Evolutionary conservation across 2,888 invertebrate species (phyloP), one percentile per base, ranked within the genome.

Genomic region (Agrochola lychnidis): DNA sequence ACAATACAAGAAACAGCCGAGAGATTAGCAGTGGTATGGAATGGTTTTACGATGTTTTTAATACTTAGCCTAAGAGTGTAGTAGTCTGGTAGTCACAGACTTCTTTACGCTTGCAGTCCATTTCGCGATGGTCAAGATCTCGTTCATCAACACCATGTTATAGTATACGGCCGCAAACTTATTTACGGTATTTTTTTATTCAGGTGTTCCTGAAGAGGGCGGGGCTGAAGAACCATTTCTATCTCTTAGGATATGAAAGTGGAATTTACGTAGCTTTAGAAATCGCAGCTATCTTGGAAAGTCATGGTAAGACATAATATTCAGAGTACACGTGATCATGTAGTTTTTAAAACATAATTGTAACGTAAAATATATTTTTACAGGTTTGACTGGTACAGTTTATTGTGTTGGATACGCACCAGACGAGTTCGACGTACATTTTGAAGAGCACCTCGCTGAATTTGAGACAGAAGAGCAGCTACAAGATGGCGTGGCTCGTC

Each of bases 371-470:
- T 30, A 2, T 82, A 6, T 53, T 66, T 36, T 81, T 82, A 69
- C 53, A 90, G 94, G 94, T 76, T 74, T 91, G 12, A 90, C 79
- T 4, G 95, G 95, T 6, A 94, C 92, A 1, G 89, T 95, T 4
- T 95, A 90, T 79, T 94, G 93, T 71, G 64, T 94, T 16, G 95
- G 95, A 3, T 87, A 86, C 2, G 85, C 87, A 4, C 95, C 94
- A 0, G 89, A 89, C 5, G 93, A 94, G 57, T 87, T 92, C 40
- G 68, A 87, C 22, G 70, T 53, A 0, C 76, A 85, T 0, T 78
- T 95, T 0, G 88, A 92, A 63, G 81, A 89, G 10, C 86, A 92
- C 40, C 72, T 94, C 4, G 73, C 81, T 6, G 80, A 86, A 5
- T 91, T 82, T 71, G 73, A 87, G 10, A 88, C 88, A 0, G 90